Conservation (phyloP, 2,888 invertebrate species). For the Eupsilia transversa region DNA sequence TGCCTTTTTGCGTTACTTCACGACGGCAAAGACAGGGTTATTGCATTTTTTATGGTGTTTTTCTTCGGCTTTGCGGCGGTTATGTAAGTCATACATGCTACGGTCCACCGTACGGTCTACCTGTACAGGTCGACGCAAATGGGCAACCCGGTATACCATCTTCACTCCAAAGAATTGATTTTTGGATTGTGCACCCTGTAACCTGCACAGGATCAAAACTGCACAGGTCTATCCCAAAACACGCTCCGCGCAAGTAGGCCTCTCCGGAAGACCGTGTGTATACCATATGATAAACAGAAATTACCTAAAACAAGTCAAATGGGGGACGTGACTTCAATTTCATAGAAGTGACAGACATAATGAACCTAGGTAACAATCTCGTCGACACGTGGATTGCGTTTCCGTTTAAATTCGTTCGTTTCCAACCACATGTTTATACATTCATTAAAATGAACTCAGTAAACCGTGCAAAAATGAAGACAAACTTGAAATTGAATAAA, state of each 20-base stretch:
- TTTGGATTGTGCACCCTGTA: background rate
- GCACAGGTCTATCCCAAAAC: background rate
- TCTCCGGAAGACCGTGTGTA: background rate
- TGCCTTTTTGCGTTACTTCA: background rate
- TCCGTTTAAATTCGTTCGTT: background rate
- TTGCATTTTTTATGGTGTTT: background rate
- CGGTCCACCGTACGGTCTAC: background rate
- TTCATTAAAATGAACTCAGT: constrained; percentile 7
- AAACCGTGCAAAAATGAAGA: background rate
- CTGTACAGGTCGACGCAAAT: background rate
- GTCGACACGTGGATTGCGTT: background rate
- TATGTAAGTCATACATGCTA: background rate
- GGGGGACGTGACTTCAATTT: too few relatives aligned
- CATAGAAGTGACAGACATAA: too few relatives aligned
- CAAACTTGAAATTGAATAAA: constrained; percentile 29
- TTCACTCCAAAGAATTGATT: background rate
- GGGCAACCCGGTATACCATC: background rate
- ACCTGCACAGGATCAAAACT: background rate
- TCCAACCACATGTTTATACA: background rate
- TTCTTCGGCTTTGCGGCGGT: background rate
- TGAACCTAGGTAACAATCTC: background rate
- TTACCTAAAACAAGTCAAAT: background rate
- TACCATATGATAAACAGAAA: background rate
- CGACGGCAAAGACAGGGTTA: background rate
- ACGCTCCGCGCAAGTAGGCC: background rate